Base-by-base conservation (phyloP, 2,113 vertebrate genomes). In the Triplophysa rosa region DNA sequence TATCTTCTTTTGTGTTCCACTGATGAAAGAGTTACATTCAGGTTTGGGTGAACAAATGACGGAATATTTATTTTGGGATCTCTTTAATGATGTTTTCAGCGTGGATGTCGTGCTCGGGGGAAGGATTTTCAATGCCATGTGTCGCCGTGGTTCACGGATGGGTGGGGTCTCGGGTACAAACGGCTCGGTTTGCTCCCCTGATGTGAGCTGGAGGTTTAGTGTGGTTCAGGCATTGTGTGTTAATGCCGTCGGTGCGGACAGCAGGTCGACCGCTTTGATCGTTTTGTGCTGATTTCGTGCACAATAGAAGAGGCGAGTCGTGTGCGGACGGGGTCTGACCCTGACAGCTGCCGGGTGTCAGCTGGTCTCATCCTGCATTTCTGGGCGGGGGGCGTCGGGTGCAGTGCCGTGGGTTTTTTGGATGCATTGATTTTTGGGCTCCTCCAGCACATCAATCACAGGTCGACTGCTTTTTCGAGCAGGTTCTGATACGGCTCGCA, bases 311-410 rank as follows among this genome's bases (percentile, higher is more conserved):
- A 49, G 62, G 42, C 63, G 65, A 63, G 42, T 52, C 37, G 56
- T 33, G 14, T 68, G 63, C n/a, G 42, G 58, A 29, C n/a, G 71
- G 87, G 82, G 80, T 85, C 89, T 67, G 82, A 79, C 81, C 84
- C 6, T 37, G 88, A 89, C 92, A 93, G 92, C 92, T 93, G 92
- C 90, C 87, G 37, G 70, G 90, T 90, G 92, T 93, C 91, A 93
- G 92, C 92, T 93, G 91, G 88, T 83, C 21, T 19, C 3, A 2
- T n/a, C 77, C 70, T 40, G 45, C 63, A 52, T 78, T 90, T 84
- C 84, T 77, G 82, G 70, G 80, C 61, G 23, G 33, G 5, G 85
- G 80, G 73, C 65, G 80, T 70, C 82, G 58, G 47, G 26, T 45
- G 52, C 23, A 83, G 80, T 62, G 24, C n/a, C 4, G 16, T 67